Evolutionary conservation across 2,113 vertebrate species (phyloP).

Genomic region (Onychorhynchus coronatus): DNA sequence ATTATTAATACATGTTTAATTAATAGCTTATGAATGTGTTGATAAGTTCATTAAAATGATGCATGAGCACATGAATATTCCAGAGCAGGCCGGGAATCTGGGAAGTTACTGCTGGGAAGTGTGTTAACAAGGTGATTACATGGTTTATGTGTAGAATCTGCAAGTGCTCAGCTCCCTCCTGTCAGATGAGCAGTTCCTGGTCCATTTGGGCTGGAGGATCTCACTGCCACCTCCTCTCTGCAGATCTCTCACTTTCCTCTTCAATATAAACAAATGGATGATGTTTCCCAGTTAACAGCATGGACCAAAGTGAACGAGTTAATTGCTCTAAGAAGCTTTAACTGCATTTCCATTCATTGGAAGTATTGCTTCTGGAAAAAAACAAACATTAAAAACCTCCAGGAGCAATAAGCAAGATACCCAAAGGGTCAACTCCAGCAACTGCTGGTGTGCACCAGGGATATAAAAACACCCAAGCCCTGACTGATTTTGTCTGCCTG

Average conservation of each 20-base stretch:
- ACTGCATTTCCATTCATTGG: neutral
- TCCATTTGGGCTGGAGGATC: neutral
- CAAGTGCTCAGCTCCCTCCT: neutral
- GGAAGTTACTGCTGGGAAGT: neutral
- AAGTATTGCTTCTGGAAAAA: neutral
- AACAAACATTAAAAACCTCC: neutral
- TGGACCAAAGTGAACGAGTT: neutral
- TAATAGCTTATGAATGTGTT: constrained; percentile 25
- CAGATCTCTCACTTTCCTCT: neutral
- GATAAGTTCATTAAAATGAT: constrained; percentile 45
- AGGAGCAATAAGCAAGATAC: neutral
- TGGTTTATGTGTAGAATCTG: neutral
- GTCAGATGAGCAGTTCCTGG: neutral
- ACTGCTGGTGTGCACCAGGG: neutral
- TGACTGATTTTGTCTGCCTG: neutral
- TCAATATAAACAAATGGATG: neutral
- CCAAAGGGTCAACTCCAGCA: neutral
- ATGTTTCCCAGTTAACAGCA: neutral
- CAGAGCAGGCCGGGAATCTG: constrained; percentile 8
- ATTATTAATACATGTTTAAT: constrained; percentile 30
- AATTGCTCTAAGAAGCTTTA: constrained; percentile 3
- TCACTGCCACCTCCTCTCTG: neutral
- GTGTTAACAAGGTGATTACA: neutral
- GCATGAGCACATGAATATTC: constrained; percentile 38
- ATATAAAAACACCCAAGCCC: neutral